Conservation (phyloP, 2,888 invertebrate species). For the Poecilus cupreus region DNA sequence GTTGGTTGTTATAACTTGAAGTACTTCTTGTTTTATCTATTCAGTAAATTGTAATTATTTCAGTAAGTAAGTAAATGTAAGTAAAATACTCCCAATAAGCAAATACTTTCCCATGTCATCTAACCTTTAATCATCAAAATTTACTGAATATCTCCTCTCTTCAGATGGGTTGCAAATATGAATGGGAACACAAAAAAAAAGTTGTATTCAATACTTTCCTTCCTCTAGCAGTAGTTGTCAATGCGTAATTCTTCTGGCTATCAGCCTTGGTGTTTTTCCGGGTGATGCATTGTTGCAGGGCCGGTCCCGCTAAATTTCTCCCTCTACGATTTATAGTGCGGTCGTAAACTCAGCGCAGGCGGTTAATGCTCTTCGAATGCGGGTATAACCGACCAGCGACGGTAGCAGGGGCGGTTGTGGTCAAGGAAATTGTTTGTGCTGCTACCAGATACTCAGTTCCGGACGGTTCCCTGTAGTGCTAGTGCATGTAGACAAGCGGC, state of each 20-base stretch:
- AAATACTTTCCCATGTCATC: no score
- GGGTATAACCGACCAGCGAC: neutral
- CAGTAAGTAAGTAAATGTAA: no score
- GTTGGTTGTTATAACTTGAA: no score
- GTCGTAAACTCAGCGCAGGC: conserved; percentile 23
- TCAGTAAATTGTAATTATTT: no score
- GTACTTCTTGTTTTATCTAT: no score
- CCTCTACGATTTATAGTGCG: conserved; percentile 4
- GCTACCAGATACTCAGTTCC: conserved; percentile 8
- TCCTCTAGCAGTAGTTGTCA: neutral
- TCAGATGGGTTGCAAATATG: no score
- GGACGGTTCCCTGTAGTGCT: neutral
- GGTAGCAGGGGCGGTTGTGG: neutral
- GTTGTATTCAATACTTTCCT: neutral
- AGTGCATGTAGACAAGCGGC: neutral
- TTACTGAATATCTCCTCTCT: no score
- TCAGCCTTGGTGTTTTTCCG: neutral
- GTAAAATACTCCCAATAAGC: no score
- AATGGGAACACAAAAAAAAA: no score
- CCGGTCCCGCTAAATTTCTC: neutral
- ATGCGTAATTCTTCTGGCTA: neutral
- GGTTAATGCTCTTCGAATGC: conserved; percentile 36
- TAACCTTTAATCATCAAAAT: no score
- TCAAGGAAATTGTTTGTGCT: conserved; percentile 42
- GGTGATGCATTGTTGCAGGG: conserved; percentile 4